phyloP scores from a whole-genome alignment of 2,113 vertebrate species.

The Thermophis baileyi region DNA sequence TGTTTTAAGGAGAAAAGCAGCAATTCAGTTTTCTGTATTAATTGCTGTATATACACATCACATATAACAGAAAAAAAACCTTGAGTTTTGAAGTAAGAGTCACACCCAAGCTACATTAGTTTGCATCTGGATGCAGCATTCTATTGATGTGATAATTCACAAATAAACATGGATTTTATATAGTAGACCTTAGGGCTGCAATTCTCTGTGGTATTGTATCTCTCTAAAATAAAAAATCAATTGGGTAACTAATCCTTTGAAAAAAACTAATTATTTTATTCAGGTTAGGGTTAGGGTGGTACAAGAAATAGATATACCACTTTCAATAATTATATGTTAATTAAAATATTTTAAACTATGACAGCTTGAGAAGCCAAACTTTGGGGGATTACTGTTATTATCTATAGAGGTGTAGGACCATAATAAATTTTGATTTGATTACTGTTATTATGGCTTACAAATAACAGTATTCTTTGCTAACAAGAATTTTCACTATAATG shows the following conservation, averaged over 20 bases:
- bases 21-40: conserved; percentile 36
- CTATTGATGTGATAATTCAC: conserved; percentile 64
- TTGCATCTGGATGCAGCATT: conserved; percentile 48
- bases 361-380: neutral
- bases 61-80: conserved; percentile 54
- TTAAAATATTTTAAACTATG: neutral
- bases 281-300: neutral
- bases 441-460: conserved; percentile 44
- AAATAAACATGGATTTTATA: conserved; percentile 66
- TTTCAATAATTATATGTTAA: neutral
- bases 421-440: neutral
- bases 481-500: conserved; percentile 8
- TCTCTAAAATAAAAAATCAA: neutral
- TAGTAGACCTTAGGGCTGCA: conserved; percentile 47
- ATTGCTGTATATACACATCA: conserved; percentile 8
- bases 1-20: neutral
- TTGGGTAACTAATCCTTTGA: neutral
- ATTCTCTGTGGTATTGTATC: neutral
- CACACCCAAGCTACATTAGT: conserved; percentile 44
- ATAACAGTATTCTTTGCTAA: conserved; percentile 43
- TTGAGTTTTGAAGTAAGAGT: conserved; percentile 33
- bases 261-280: neutral
- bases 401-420: neutral
- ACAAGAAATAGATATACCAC: neutral
- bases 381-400: neutral